Percentiles rank a stretch among this genome's conserved stretches.
phyloP scores from a whole-genome alignment of 2,888 invertebrate species.

The Caenorhabditis virilis region DNA sequence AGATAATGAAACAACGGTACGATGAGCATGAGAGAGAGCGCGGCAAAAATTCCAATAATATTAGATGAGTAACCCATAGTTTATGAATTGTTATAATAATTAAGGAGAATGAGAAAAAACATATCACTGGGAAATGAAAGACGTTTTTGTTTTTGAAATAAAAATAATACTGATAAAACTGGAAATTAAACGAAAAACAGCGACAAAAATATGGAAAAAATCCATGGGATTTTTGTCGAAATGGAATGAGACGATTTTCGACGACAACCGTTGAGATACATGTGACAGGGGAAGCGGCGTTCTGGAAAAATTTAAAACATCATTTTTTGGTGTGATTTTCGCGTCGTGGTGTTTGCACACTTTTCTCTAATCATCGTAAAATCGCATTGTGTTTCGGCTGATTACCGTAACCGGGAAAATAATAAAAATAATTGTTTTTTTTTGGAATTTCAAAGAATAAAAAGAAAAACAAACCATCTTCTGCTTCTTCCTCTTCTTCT shows the following conservation, averaged over 20 bases:
- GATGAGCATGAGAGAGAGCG: conserved; percentile 1
- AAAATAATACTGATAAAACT: conserved; percentile 17
- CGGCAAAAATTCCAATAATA: background rate
- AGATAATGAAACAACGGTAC: too few relatives aligned
- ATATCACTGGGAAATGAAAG: conserved; percentile 28
- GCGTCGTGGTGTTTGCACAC: background rate
- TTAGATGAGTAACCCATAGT: conserved; percentile 15
- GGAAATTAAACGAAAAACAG: background rate
- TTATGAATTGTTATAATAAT: conserved; percentile 4
- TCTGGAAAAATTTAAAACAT: conserved; percentile 26
- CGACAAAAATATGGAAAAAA: too few relatives aligned
- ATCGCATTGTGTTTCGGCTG: background rate
- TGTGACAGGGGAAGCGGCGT: conserved; percentile 65
- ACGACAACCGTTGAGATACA: conserved; percentile 67
- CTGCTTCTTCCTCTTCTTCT: conserved; percentile 40
- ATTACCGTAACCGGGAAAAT: too few relatives aligned
- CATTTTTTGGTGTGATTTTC: background rate
- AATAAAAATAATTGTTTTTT: background rate
- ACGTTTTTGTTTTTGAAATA: background rate
- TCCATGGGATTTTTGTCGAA: too few relatives aligned
- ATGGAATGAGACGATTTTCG: conserved; percentile 1
- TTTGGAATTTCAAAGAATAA: background rate
- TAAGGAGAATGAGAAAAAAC: background rate
- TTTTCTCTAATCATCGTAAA: background rate
- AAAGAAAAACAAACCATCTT: conserved; percentile 4